Base-by-base conservation (phyloP, 2,113 vertebrate genomes). In the Paracanthobrama guichenoti region DNA sequence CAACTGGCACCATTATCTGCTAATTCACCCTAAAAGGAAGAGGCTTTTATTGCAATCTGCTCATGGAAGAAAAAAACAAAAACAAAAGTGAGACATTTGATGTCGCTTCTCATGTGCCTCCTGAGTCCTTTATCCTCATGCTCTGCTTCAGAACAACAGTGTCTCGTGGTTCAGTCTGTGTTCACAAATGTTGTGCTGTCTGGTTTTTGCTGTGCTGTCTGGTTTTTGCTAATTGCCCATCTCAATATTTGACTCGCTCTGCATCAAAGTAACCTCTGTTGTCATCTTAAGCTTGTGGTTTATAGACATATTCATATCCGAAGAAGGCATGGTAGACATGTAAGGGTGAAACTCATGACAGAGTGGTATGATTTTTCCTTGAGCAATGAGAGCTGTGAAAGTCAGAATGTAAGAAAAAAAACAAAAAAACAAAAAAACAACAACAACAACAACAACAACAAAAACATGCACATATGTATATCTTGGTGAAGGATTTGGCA, bases 11-110 rank as follows among this genome's bases (percentile, higher is more conserved):
- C 71, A 88, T 84, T 88, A 86, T 84, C 80, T 78, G 26, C 48
- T 85, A 88, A 88, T 88, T 88, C 86, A 89, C 82, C 80, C 87
- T 87, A 79, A 89, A 85, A 79, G 46, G 84, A 86, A 84, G 53
- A 78, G n/a, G 66, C 64, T 88, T 88, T 86, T 83, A 82, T 79
- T 80, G 53, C 69, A 50, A 31, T 77, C 31, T 80, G 13, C 9
- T 55, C 57, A 81, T 73, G 66, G 57, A 83, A 46, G 42, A 69
- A 55, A 83, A 46, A 79, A 44, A 28, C 4, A 28, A 22, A 35
- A n/a, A n/a, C n/a, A n/a, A 4, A 73, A 73, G 69, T 24, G 71
- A 77, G 57, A 60, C 13, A 7, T 60, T 16, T 80, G 82, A 77
- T 85, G 81, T 55, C 11, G 48, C 31, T 67, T 81, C n/a, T 85